Percentiles rank a stretch among this genome's conserved stretches.
phyloP scores from a whole-genome alignment of 2,888 invertebrate genomes.

The Tenthredo distinguenda region DNA sequence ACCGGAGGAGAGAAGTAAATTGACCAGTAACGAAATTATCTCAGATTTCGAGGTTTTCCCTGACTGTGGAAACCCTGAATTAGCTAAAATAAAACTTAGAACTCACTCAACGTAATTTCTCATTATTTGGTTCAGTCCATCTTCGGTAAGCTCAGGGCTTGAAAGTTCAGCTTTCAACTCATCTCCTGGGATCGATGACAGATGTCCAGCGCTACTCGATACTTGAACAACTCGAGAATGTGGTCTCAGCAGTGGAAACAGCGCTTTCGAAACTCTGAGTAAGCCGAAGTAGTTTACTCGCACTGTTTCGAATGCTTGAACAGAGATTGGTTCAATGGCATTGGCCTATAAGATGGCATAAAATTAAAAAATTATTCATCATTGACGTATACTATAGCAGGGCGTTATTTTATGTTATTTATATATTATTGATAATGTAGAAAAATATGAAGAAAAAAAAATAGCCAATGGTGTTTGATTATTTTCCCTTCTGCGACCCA shows the following conservation, averaged over 20 bases:
- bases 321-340: constrained; percentile 82
- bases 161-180: constrained; percentile 81
- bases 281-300: constrained; percentile 86
- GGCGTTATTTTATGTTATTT: too few species aligned
- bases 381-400: too few species aligned
- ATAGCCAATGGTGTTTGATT: too few species aligned
- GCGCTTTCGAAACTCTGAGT: constrained; percentile 82
- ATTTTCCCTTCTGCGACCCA: too few species aligned
- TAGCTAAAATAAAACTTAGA: neutral
- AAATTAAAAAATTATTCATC: neutral
- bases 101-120: constrained; percentile 84
- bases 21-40: neutral
- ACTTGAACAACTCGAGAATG: constrained; percentile 89
- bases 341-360: constrained; percentile 67
- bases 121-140: constrained; percentile 82
- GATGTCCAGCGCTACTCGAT: constrained; percentile 85
- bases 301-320: constrained; percentile 87
- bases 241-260: constrained; percentile 86
- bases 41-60: too few species aligned
- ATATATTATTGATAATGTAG: neutral
- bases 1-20: neutral
- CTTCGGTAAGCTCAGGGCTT: constrained; percentile 81
- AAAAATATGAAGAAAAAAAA: too few species aligned
- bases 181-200: constrained; percentile 82
- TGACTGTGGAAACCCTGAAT: too few species aligned